phyloP scores from a whole-genome alignment of 1,140 invertebrate species.

The Spodoptera litura region DNA sequence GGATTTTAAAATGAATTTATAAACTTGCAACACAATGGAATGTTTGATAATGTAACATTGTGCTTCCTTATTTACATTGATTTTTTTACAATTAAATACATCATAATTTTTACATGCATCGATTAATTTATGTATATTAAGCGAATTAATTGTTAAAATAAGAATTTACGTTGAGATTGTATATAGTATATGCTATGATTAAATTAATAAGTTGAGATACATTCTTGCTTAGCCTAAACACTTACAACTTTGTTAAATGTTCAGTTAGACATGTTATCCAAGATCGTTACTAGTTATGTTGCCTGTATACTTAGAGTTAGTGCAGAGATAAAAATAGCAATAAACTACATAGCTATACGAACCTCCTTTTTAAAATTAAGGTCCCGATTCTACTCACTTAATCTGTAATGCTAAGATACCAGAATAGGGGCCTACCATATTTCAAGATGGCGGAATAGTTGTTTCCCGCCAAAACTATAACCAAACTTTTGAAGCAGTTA shows the following conservation, averaged over 20 bases:
- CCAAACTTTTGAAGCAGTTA: no score
- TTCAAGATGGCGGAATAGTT: no score
- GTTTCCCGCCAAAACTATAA: no score
- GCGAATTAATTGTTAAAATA: slow-evolving; percentile 50
- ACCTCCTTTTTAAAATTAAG: no score
- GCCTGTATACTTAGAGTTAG: slow-evolving; percentile 34
- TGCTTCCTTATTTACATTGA: slow-evolving; percentile 57
- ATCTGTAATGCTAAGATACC: no score
- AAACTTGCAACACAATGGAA: slow-evolving; percentile 57
- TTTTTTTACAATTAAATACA: slow-evolving; percentile 36
- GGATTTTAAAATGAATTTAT: slow-evolving; percentile 44
- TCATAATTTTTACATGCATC: slow-evolving; percentile 43
- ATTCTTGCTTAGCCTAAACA: slow-evolving; percentile 41
- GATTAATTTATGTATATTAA: slow-evolving; percentile 53
- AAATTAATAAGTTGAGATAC: slow-evolving; percentile 35
- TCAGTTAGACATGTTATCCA: slow-evolving; percentile 9
- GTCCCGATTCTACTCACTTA: no score
- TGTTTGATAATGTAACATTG: slow-evolving; percentile 51
- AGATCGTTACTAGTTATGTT: slow-evolving; percentile 11
- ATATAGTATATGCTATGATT: slow-evolving; percentile 54
- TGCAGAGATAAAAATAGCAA: slow-evolving; percentile 37
- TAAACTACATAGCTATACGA: no score
- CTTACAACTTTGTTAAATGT: slow-evolving; percentile 24
- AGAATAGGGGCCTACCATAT: no score
- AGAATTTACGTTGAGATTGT: slow-evolving; percentile 57